Base-by-base conservation (phyloP, 2,888 invertebrate species). In the Nemotelus pantherinus region DNA sequence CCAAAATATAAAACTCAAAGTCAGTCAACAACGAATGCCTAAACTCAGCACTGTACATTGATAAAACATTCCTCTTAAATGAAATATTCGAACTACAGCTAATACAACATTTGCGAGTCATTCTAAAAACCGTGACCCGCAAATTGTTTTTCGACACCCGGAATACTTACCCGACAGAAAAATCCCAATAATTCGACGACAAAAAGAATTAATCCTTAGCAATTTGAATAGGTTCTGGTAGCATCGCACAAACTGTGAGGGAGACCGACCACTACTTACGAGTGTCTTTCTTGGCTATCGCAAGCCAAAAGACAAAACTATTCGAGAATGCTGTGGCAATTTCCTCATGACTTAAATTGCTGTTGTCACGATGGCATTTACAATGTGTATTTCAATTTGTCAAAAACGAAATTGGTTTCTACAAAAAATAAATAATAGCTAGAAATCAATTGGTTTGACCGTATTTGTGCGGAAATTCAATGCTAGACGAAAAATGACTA, bases 101-200 rank as follows among this genome's bases (percentile, higher is more conserved):
- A 25, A 25, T 25, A 25, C 25, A 1, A 25, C 25, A 25, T 25
- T 25, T 25, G 25, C 25, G 25, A 25, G 25, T 25, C 25, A 25
- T 25, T 25, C 25, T 25, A 25, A 25, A 25, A 25, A 25, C 58
- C 60, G 47, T 58, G 72, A 72, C 45, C 72, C 10, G 39, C 57
- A 58, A 57, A 58, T 72, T 72, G 58, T 57, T 72, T 47, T 44
- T 47, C 45, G 58, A 72, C 58, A 72, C 72, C 72, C 47, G 9
- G 58, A 58, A 72, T 72, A 58, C 72, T 47, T 72, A 58, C 72
- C 44, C 57, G 58, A 72, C 25, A 45, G 5, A 58, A 72, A 25
- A 72, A 72, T 72, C 58, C 47, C 57, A 72, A 57, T 58, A 58
- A 72, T 45, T 72, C 72, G 58, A 72, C 58, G 43, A 58, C 25